These are phyloP conservation scores for Nymphicus hollandicus DNA, from an alignment of 2,113 vertebrate genomes.

Conservation along the genomic window DNA sequence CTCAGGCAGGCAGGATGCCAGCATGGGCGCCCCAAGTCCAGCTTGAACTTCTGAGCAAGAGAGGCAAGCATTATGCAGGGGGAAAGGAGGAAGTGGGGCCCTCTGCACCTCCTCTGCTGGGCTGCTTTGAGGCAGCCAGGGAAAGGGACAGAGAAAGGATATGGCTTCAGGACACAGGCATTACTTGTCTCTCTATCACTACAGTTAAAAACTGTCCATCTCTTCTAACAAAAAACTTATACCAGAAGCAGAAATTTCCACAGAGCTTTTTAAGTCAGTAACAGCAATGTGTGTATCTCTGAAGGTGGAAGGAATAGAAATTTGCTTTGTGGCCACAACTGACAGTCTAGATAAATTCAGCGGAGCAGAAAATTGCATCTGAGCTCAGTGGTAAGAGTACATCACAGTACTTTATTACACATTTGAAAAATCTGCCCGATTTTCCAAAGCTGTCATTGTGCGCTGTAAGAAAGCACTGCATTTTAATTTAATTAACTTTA, in stretches of 20 bases:
- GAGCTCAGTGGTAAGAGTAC: slow-evolving; percentile 35
- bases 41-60: neutral
- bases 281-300: slow-evolving; percentile 2
- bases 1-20: neutral
- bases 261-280: slow-evolving; percentile 28
- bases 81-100: neutral
- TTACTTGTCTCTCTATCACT: neutral
- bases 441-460: slow-evolving; percentile 16
- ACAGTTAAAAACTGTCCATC: neutral
- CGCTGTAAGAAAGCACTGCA: neutral
- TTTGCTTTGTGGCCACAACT: slow-evolving; percentile 49
- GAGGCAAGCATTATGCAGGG: neutral
- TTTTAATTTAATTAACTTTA: slow-evolving; percentile 49
- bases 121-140: neutral
- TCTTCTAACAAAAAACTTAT: slow-evolving; percentile 11
- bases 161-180: neutral
- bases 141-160: neutral
- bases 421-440: slow-evolving; percentile 22
- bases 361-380: slow-evolving; percentile 70
- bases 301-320: slow-evolving; percentile 41
- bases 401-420: slow-evolving; percentile 43
- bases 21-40: neutral
- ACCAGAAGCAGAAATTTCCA: slow-evolving; percentile 21
- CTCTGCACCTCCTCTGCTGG: neutral
- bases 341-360: slow-evolving; percentile 59